Evolutionary conservation across 2,888 invertebrate genomes (phyloP), one percentile per base, ranked within the genome.

Genomic region (Frankliniella intonsa): DNA sequence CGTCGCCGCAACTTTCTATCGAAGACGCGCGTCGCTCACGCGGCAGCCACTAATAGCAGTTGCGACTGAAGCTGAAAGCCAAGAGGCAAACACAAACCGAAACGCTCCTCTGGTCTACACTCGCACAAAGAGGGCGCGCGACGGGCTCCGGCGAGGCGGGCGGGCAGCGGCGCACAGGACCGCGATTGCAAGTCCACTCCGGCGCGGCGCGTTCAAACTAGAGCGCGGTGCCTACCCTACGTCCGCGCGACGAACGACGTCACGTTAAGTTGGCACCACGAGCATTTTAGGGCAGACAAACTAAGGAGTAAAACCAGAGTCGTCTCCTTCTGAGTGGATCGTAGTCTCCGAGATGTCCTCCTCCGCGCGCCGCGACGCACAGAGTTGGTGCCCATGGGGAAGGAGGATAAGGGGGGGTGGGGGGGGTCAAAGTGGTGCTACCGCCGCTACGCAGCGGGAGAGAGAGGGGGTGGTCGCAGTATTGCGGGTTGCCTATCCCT

Each of bases 1-100:
- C 69, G 69, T 76, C 69, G 25, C 69, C 69, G 25, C 69, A 76
- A 76, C 69, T 76, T 76, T 76, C 69, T 76, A 76, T 76, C 69
- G 69, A 25, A 22, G 69, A 22, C 22, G 38, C 38, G 38, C 38
- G 38, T 38, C 38, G 38, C 38, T 38, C 38, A 38, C 38, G 38
- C 38, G 38, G 38, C 38, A 5, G 38, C 38, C 38, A 38, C 38
- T 38, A 38, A 38, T 38, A 38, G 55, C 55, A 55, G 14, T 2
- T 2, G 38, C 38, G 38, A 38, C 38, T 5, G 38, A 38, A 5
- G 38, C 38, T 38, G n/a, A 38, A 38, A 2, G 38, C 38, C 38
- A 38, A 5, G 38, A 38, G 38, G 38, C 38, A 38, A 38, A 38
- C 55, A 55, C 55, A 14, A 55, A 14, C 25, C 12, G 25, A 11